These are phyloP conservation scores for Cliona cf. orientalis DNA, from an alignment of 37 sponge, comb jelly and placozoan species.

Conservation along the genomic window DNA sequence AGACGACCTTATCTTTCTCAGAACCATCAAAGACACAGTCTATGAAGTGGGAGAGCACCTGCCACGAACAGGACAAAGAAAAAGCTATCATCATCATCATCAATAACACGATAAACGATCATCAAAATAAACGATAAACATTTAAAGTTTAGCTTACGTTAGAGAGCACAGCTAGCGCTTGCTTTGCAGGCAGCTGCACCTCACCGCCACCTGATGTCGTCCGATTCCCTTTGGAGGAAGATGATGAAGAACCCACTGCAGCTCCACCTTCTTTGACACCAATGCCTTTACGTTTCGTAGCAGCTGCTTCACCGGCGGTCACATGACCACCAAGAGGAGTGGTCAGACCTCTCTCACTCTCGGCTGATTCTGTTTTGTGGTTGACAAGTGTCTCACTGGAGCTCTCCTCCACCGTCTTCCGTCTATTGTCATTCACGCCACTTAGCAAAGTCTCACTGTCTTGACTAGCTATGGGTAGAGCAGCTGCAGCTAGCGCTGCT, in stretches of 20 bases:
- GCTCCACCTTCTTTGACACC: not conserved
- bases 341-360: too few relatives aligned
- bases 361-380: too few relatives aligned
- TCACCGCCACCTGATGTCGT: not conserved
- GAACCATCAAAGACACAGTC: conserved; percentile 68
- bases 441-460: too few relatives aligned
- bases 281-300: too few relatives aligned
- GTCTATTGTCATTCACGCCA: too few relatives aligned
- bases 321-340: too few relatives aligned
- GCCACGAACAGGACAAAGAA: not conserved
- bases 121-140: not conserved
- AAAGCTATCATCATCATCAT: not conserved
- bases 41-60: conserved; percentile 75
- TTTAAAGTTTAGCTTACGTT: conserved; percentile 37
- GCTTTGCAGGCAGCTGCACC: conserved; percentile 40
- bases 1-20: conserved; percentile 62
- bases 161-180: conserved; percentile 69
- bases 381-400: too few relatives aligned
- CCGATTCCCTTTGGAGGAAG: not conserved
- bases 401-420: too few relatives aligned
- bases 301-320: too few relatives aligned
- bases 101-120: not conserved
- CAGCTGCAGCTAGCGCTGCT: too few relatives aligned
- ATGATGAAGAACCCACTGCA: not conserved
- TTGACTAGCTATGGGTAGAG: too few relatives aligned